Percentiles rank a stretch among this genome's conserved stretches.
Evolutionary conservation across 2,888 invertebrate species (phyloP).

Genomic region (Netelia inedita): DNA sequence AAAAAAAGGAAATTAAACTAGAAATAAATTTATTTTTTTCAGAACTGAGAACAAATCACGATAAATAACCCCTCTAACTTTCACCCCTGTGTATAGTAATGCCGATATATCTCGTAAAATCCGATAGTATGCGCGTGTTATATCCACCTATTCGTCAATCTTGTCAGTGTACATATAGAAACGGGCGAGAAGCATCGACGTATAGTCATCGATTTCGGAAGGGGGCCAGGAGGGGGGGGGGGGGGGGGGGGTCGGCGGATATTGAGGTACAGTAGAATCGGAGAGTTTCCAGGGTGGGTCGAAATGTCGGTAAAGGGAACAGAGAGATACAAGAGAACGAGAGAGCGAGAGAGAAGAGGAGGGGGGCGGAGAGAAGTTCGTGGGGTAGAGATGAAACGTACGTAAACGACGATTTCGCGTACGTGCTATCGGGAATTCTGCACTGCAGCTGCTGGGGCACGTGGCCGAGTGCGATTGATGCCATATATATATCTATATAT

Average conservation of each 20-base stretch:
- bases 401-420: constrained; percentile 76
- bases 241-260: constrained; percentile 7
- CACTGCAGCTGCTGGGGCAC: constrained; percentile 81
- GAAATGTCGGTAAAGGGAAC: constrained; percentile 43
- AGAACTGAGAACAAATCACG: not conserved
- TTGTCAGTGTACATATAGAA: constrained; percentile 38
- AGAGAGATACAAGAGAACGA: constrained; percentile 27
- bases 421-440: constrained; percentile 80
- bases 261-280: constrained; percentile 37
- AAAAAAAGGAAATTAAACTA: constrained; percentile 26
- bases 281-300: constrained; percentile 22
- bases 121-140: constrained; percentile 16
- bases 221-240: constrained; percentile 14
- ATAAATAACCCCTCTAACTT: not conserved
- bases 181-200: constrained; percentile 41
- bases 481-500: constrained; percentile 28
- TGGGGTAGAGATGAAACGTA: constrained; percentile 65
- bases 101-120: constrained; percentile 28
- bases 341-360: constrained; percentile 28
- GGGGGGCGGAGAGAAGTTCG: constrained; percentile 10
- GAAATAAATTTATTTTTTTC: constrained; percentile 17
- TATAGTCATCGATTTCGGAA: constrained; percentile 26
- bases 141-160: constrained; percentile 53
- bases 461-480: constrained; percentile 71
- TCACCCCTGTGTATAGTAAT: not conserved